Base-by-base conservation (phyloP, 2,797 vertebrate species). In the Alcedo quadribrachys region DNA sequence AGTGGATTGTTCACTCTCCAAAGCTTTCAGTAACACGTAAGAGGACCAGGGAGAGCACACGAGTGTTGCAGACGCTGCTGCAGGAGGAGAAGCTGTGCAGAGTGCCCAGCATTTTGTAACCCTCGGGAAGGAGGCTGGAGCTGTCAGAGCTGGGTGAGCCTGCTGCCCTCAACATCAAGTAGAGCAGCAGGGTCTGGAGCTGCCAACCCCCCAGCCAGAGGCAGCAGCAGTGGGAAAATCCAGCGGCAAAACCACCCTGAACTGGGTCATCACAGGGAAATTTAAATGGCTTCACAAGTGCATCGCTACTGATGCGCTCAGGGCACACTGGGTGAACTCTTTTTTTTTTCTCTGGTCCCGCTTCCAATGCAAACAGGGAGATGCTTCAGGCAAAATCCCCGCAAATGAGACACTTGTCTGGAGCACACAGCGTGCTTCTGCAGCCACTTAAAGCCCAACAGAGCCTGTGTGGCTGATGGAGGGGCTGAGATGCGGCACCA, bases 41-140 rank as follows among this genome's bases (percentile, higher is more conserved):
- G 30, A 22, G 60, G n/a, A 20, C 40, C n/a, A 4, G 0, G 1
- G 19, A 73, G 60, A 35, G 15, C 42, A 5, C 1, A 0, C 0
- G 6, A 68, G 15, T 3, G 1, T 37, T 43, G 60, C 85, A 30
- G 25, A 14, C 3, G 2, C 28, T 1, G 30, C 42, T 33, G 57
- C 20, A 15, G 53, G 61, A 83, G 25, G 35, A 50, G 77, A 63
- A n/a, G 27, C 22, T 6, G 17, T 0, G 6, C 37, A 4, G 4
- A n/a, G 63, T 0, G 11, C 14, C 62, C 62, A 28, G 73, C 14
- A 1, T 27, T n/a, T 8, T 19, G 51, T 19, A 5, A 8, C 0
- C 2, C 66, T 35, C 4, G 1, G 32, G 43, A 18, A 53, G 74
- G 1, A 16, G 61, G 60, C 79, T 51, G 48, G 45, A 43, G 61